Evolutionary conservation across 92 coral and sea anemone species (phyloP), one percentile per base, ranked within the genome.

Genomic region (Anthopleura xanthogrammica): DNA sequence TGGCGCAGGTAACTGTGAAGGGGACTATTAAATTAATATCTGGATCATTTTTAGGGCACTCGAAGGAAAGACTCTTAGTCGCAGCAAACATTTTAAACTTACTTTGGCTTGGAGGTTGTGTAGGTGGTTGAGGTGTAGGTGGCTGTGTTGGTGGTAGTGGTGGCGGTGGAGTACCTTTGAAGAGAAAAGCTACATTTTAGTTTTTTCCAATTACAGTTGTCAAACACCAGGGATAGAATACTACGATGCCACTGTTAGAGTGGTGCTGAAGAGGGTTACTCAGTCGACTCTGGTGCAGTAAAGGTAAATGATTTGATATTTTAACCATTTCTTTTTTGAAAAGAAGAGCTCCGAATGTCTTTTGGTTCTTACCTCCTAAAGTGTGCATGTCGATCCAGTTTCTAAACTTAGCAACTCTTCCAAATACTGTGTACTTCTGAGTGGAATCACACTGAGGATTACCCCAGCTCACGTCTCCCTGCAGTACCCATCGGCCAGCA

Each of bases 381-480:
- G 78, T 88, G 52, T 85, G 79, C 52, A 55, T 23, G 54, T 90
- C 84, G 77, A 93, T 90, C 97, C 97, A 93, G 91, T 91, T 88
- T 6, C 94, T 72, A 83, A 90, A 93, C 75, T 90, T 81, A 10
- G 97, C 90, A 64, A 93, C 97, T 39, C 97, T 84, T 36, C 92
- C 97, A 68, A 93, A 93, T 23, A 93, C 97, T 2, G 97, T 88
- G 75, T 82, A 93, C 77, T 83, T 85, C 55, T 91, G 90, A 1
- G 66, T 77, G 19, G 90, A 76, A 20, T 82, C 64, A 80, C 95
- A 92, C 3, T 77, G 57, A 1, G 83, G 76, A 19, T 92, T 89
- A 10, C 95, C 95, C 95, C 95, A 92, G 75, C 93, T 89, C 5
- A 90, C 97, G 20, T 85, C 94, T 41, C 97, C 97, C 84, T 93